Evolutionary conservation across 2,888 invertebrate species (phyloP), one percentile per base, ranked within the genome.

Genomic region (Agrotis exclamationis): DNA sequence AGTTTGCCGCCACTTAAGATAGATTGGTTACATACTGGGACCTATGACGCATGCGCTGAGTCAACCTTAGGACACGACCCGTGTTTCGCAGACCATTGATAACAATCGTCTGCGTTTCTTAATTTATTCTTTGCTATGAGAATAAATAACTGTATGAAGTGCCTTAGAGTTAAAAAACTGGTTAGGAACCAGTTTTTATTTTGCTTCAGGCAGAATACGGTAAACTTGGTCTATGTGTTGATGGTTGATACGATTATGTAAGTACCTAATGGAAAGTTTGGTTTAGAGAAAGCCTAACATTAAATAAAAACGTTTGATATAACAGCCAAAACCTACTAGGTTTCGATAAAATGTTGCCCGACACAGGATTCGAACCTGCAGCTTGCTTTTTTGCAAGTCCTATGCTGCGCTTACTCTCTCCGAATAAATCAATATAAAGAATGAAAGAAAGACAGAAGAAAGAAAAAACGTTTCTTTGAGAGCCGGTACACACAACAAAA

Each of bases 41-140:
- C 18, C n/a, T 60, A 60, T 70, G 76, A 80, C 80, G 65, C 80
- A 80, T 76, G 63, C 59, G 63, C 76, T 71, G 76, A 79, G 48
- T 79, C 81, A 79, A 63, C 59, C 33, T 54, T 51, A 45, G 59
- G 65, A 70, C 71, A 18, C 47, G 63, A 53, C 59, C 56, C 39
- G 76, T 39, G 65, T 28, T 71, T 66, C 24, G 28, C 58, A 75
- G 63, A 66, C 64, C 47, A 71, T 18, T 80, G 79, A 80, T 79
- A 71, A 62, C 48, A 80, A 70, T 79, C 78, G 65, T 63, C 71
- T 80, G 58, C 39, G 39, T 48, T 48, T 64, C 39, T n/a, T 76
- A 76, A 69, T 79, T 69, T 74, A 79, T 77, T 79, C 69, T 28
- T 75, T 48, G n/a, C 11, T 44, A 44, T 18, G 11, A 20, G 22